Evolutionary conservation across 1,140 invertebrate genomes (phyloP).

Genomic region (Aphelenchoides fujianensis): DNA sequence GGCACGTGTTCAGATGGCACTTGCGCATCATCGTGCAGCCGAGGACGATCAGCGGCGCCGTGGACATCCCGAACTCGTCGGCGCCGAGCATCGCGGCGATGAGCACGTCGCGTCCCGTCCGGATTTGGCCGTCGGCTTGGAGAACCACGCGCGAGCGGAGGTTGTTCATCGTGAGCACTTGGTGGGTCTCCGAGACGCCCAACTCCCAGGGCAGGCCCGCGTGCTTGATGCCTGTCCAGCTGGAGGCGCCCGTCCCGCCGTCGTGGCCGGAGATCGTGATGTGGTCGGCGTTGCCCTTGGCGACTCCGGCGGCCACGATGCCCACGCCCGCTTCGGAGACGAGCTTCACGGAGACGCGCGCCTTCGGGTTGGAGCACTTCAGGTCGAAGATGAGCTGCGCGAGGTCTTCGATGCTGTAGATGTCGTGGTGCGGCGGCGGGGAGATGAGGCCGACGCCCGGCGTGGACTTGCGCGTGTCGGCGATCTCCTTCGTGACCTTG

Average conservation of each 20-base stretch:
- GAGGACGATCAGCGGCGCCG: conserved; percentile 91
- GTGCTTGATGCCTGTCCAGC: conserved; percentile 88
- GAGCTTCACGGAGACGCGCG: conserved; percentile 92
- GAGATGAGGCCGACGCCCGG: conserved; percentile 96
- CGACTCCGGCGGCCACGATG: conserved; percentile 92
- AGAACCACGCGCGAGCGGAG: conserved; percentile 86
- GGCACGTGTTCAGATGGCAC: conserved; percentile 97
- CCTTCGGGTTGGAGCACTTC: conserved; percentile 91
- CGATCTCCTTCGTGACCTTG: conserved; percentile 88
- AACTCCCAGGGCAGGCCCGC: conserved; percentile 96
- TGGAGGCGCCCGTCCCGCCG: conserved; percentile 85
- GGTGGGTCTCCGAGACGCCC: conserved; percentile 93
- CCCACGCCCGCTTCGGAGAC: conserved; percentile 98
- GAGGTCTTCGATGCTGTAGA: conserved; percentile 98
- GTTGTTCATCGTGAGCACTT: conserved; percentile 87
- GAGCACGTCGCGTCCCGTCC: conserved; percentile 91
- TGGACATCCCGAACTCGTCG: conserved; percentile 88
- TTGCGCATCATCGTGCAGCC: conserved; percentile 99
- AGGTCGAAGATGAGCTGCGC: conserved; percentile 97
- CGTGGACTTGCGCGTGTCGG: conserved; percentile 87
- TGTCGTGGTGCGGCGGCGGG: conserved; percentile 97
- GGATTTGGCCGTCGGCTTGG: conserved; percentile 88
- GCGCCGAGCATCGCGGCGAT: conserved; percentile 90
- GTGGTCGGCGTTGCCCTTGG: conserved; percentile 96
- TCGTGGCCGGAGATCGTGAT: conserved; percentile 97